Evolutionary conservation across 1,140 invertebrate species (phyloP).

Genomic region (Diabrotica undecimpunctata): DNA sequence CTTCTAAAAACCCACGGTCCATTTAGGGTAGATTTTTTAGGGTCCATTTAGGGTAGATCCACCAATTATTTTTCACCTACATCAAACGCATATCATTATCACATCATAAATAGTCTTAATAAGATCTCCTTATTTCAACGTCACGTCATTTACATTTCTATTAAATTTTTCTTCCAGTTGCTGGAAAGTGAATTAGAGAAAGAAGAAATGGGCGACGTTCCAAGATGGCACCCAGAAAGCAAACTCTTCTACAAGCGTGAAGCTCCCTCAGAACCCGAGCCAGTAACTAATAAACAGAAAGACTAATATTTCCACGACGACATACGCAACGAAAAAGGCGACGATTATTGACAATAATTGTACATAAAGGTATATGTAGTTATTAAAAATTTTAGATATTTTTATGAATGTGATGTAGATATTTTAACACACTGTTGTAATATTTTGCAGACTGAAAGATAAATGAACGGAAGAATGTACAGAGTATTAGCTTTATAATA

Average conservation of each 20-base stretch:
- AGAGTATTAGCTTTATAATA: constrained; percentile 5
- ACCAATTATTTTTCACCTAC: not conserved
- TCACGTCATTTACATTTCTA: too few relatives aligned
- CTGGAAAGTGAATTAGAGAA: constrained; percentile 43
- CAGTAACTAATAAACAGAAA: not conserved
- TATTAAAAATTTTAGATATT: constrained; percentile 18
- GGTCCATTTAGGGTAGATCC: too few relatives aligned
- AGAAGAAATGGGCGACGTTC: constrained; percentile 37
- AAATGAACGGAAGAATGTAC: constrained; percentile 9
- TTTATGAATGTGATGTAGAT: constrained; percentile 7
- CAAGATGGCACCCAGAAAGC: constrained; percentile 43
- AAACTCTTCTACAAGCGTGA: constrained; percentile 46
- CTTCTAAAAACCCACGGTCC: too few relatives aligned
- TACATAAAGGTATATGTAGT: constrained; percentile 5
- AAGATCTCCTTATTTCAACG: too few relatives aligned
- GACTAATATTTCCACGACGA: constrained; percentile 8
- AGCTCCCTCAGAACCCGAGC: constrained; percentile 6
- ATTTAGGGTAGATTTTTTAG: too few relatives aligned
- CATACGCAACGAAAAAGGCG: constrained; percentile 12
- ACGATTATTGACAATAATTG: constrained; percentile 11
- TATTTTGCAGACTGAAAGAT: constrained; percentile 16
- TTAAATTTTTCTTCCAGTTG: constrained; percentile 33
- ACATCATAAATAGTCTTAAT: too few relatives aligned
- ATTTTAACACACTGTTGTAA: not conserved
- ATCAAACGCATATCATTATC: not conserved